Percentiles rank a stretch among this genome's conserved stretches.
These are phyloP conservation scores for Nibea coibor DNA, from an alignment of 2,113 vertebrate species.

Conservation along the genomic window DNA sequence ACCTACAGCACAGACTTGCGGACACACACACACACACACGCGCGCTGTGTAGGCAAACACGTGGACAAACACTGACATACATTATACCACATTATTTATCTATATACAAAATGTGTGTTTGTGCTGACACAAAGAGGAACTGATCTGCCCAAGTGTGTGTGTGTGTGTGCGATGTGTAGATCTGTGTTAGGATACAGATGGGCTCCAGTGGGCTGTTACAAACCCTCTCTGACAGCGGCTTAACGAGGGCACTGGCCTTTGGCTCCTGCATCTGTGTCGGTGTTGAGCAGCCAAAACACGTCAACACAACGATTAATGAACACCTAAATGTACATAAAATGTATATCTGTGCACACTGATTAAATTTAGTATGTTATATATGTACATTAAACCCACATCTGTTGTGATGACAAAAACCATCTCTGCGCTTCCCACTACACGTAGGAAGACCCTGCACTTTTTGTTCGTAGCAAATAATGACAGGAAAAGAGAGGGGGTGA, in stretches of 20 bases:
- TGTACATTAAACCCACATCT: conserved; percentile 15
- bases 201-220: conserved; percentile 79
- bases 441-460: conserved; percentile 15
- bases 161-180: conserved; percentile 21
- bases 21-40: neutral
- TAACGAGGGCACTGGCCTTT: conserved; percentile 80
- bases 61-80: neutral
- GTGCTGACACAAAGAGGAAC: conserved; percentile 2
- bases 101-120: neutral
- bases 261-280: conserved; percentile 72
- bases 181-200: conserved; percentile 65
- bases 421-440: neutral
- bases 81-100: neutral
- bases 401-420: conserved; percentile 2
- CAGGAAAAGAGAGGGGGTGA: conserved; percentile 58
- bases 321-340: conserved; percentile 6
- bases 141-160: conserved; percentile 26
- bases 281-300: conserved; percentile 66
- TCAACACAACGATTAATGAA: conserved; percentile 49
- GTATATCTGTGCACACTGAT: neutral
- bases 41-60: neutral
- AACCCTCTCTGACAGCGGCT: conserved; percentile 79
- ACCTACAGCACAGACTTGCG: conserved; percentile 45
- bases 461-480: conserved; percentile 72
- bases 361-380: neutral